These are phyloP conservation scores for Hybos culiciformis DNA, from an alignment of 2,888 invertebrate genomes.

Conservation along the genomic window DNA sequence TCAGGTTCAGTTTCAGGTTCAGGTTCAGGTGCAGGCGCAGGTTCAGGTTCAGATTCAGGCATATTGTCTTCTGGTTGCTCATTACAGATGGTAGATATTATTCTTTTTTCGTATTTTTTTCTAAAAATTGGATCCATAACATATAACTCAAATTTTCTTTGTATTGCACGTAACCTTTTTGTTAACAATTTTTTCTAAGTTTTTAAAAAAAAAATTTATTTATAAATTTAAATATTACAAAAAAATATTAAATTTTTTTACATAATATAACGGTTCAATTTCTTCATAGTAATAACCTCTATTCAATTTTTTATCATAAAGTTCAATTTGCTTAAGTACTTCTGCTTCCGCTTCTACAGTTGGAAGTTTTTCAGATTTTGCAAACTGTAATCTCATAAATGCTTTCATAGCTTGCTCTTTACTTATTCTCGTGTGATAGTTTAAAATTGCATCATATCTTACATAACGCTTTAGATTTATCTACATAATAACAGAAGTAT, in stretches of 20 bases:
- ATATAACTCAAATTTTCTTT: conserved; percentile 9
- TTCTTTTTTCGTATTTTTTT: not conserved
- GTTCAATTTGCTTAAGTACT: conserved; percentile 7
- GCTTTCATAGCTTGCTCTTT: conserved; percentile 9
- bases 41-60: not conserved
- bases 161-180: conserved; percentile 5
- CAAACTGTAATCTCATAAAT: not conserved
- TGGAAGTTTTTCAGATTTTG: not conserved
- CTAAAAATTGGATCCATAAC: conserved; percentile 4
- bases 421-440: not conserved
- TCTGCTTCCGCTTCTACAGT: conserved; percentile 5
- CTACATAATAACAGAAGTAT: no score
- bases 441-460: not conserved
- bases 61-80: not conserved
- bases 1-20: no score
- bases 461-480: not conserved
- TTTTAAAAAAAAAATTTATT: not conserved
- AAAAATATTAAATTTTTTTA: not conserved
- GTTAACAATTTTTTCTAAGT: conserved; percentile 8
- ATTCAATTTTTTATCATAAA: conserved; percentile 9
- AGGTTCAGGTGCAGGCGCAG: not conserved
- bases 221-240: not conserved
- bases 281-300: conserved; percentile 8
- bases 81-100: no score
- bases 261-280: conserved; percentile 5